Evolutionary conservation across 23 tunicate species (phyloP), one percentile per base, ranked within the genome.

Genomic region (Diplosoma virens): DNA sequence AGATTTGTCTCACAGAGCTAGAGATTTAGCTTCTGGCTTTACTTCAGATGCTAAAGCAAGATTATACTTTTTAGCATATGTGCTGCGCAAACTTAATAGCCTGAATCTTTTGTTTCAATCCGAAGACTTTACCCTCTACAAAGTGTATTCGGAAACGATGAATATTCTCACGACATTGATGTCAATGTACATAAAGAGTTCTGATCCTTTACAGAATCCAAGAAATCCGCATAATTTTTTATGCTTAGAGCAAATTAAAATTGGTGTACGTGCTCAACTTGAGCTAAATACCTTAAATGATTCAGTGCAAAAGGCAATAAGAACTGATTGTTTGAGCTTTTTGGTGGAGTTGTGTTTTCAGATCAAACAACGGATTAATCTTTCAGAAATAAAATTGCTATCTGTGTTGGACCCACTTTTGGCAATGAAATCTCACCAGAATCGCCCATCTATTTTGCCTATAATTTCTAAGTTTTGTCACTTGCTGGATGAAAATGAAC

Each of bases 371-470:
- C 61, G 78, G 23, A 48, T 72, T 72, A 72, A 48, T 48, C 63
- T 72, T 47, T 48, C 61, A 48, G 78, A 72, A 72, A 72, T 72
- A 63, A 72, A 72, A 48, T 9, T 72, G 61, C 78, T 72, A 4
- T 26, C 47, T 47, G 63, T 48, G 61, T 33, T 72, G 78, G 78
- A 72, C 63, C 60, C 78, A 72, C 33, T 72, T 72, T 72, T 48
- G 78, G 78, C 78, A 30, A 72, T 35, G 52, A 37, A 35, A 11
- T 72, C 78, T 47, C 23, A 72, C 27, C 78, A 72, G 78, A 72
- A 30, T 24, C 78, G 61, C 78, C 78, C 78, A 72, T 47, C 61
- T 47, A 72, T 72, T 67, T 37, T 72, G 47, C 78, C 78, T 22
- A 9, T 72, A 33, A 52, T 72, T 72, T 18, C 47, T 47, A 72